phyloP scores from a whole-genome alignment of 2,797 vertebrate species.

The Sarcophilus harrisii region DNA sequence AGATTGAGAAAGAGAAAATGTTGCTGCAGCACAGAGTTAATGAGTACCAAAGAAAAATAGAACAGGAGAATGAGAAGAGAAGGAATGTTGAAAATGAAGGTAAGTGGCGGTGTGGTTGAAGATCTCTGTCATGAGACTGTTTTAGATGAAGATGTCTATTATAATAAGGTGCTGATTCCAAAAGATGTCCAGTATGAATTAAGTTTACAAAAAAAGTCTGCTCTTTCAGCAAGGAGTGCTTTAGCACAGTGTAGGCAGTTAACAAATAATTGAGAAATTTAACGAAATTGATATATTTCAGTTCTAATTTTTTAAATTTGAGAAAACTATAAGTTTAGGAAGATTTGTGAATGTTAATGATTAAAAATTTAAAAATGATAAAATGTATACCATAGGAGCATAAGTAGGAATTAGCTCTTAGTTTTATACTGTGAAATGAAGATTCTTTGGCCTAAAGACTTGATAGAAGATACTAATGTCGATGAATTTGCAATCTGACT shows the following conservation, averaged over 20 bases:
- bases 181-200: background rate
- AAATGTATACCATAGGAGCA: background rate
- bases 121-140: slow-evolving; percentile 15
- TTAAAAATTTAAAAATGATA: background rate
- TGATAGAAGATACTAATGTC: background rate
- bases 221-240: background rate
- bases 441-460: background rate
- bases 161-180: background rate
- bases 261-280: background rate
- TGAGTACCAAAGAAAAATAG: slow-evolving; percentile 97
- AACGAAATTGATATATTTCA: background rate
- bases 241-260: background rate
- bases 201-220: background rate
- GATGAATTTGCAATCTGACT: slow-evolving; percentile 3
- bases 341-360: background rate
- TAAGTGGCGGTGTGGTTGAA: slow-evolving; percentile 77
- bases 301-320: background rate
- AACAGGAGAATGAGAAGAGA: slow-evolving; percentile 97
- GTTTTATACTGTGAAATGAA: background rate
- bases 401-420: background rate
- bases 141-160: slow-evolving; percentile 39
- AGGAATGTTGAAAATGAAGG: slow-evolving; percentile 98
- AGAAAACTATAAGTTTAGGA: background rate
- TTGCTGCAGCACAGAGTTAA: slow-evolving; percentile 94
- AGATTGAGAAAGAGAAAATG: slow-evolving; percentile 97